phyloP scores from a whole-genome alignment of 2,113 vertebrate genomes.

The Halcyon senegalensis region DNA sequence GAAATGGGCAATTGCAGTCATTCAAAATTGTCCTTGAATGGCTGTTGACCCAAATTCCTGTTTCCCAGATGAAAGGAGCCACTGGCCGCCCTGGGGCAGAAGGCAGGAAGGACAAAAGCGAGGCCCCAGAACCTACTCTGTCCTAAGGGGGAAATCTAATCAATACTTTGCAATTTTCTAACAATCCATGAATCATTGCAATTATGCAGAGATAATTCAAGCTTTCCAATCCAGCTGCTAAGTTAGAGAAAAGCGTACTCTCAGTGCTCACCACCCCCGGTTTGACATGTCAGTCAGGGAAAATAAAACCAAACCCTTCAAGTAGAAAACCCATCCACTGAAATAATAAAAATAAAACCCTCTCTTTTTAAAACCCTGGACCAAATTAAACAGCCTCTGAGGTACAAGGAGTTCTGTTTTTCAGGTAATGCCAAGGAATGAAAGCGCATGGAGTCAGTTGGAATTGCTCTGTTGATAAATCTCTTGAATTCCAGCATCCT shows the following conservation, averaged over 20 bases:
- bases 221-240: constrained; percentile 66
- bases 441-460: not conserved
- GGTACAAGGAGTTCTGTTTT: not conserved
- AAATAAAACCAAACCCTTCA: not conserved
- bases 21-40: constrained; percentile 3
- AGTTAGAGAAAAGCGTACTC: constrained; percentile 25
- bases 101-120: constrained; percentile 25
- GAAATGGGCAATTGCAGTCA: not conserved
- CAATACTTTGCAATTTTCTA: constrained; percentile 66
- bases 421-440: not conserved
- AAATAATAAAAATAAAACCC: not conserved
- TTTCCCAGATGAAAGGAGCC: constrained; percentile 29
- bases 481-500: not conserved
- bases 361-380: not conserved
- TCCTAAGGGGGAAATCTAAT: constrained; percentile 51
- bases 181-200: constrained; percentile 55
- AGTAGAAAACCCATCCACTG: not conserved
- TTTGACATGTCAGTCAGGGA: not conserved
- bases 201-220: constrained; percentile 61
- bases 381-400: not conserved
- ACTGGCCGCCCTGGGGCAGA: not conserved
- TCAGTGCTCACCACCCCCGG: not conserved
- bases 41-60: constrained; percentile 32
- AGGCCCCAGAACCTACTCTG: not conserved
- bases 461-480: not conserved